A percentile compares a stretch with the other conserved stretches of the same genome.
Evolutionary conservation across 2,888 invertebrate genomes (phyloP).

Genomic region (Tenthredo scrophulariae): DNA sequence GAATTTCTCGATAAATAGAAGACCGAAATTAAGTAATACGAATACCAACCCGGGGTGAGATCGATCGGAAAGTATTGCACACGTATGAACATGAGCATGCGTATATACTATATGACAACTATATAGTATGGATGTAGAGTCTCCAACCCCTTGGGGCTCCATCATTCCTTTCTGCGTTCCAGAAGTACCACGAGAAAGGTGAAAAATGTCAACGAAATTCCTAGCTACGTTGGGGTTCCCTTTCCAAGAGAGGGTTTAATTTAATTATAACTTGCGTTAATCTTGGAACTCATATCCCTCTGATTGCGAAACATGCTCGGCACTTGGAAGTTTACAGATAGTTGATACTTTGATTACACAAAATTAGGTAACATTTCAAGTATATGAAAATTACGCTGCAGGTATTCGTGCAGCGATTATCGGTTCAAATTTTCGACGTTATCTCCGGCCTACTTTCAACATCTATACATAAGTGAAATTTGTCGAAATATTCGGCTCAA

Average conservation of each 20-base stretch:
- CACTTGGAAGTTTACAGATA: constrained; percentile 31
- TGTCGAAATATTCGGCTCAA: background rate
- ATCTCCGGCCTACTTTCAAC: background rate
- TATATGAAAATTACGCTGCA: background rate
- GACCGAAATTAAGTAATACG: background rate
- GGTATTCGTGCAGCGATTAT: background rate
- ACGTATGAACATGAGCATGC: background rate
- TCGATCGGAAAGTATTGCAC: background rate
- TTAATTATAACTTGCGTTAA: constrained; percentile 48
- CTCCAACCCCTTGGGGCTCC: constrained; percentile 1
- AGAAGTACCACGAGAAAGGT: constrained; percentile 23
- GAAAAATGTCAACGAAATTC: constrained; percentile 47
- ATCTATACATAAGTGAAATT: background rate
- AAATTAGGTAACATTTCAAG: constrained; percentile 36
- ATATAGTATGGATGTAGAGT: constrained; percentile 20
- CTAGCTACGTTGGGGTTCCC: background rate
- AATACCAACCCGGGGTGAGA: background rate
- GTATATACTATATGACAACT: background rate
- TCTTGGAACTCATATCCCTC: constrained; percentile 46
- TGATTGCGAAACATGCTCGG: constrained; percentile 29
- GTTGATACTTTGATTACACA: constrained; percentile 23
- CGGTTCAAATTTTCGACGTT: background rate
- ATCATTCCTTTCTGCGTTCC: constrained; percentile 45
- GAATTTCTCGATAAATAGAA: background rate
- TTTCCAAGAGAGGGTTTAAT: constrained; percentile 33